Conservation (phyloP, 2,888 invertebrate species). For the Autographa pulchrina region DNA sequence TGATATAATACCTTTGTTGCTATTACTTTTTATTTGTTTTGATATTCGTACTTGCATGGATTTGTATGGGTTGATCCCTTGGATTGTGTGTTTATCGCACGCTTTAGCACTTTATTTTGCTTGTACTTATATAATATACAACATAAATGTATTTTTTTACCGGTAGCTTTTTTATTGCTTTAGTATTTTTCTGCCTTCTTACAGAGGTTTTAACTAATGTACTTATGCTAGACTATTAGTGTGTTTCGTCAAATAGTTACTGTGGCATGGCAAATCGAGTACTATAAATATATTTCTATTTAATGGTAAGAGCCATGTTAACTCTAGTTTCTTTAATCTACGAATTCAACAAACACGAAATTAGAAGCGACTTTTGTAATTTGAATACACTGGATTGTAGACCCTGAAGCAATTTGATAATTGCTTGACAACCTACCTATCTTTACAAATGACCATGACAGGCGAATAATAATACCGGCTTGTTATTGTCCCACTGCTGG, state of each 20-base stretch:
- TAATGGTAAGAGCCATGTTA: too few relatives aligned
- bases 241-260: too few relatives aligned
- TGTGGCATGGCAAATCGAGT: too few relatives aligned
- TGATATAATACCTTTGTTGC: constrained; percentile 58
- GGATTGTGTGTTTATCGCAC: constrained; percentile 8
- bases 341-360: neutral
- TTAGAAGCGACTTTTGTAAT: neutral
- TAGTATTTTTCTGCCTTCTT: neutral
- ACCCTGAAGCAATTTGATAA: neutral
- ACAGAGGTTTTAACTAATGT: neutral
- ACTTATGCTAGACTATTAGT: too few relatives aligned
- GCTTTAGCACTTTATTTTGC: constrained; percentile 6
- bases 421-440: neutral
- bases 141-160: constrained; percentile 6
- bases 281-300: too few relatives aligned
- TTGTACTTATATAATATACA: neutral
- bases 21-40: constrained; percentile 54
- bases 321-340: too few relatives aligned
- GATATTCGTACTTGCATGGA: constrained; percentile 36
- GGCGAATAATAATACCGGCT: too few relatives aligned
- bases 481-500: too few relatives aligned
- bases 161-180: neutral
- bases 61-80: constrained; percentile 30
- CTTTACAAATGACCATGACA: neutral
- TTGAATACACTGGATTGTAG: neutral